phyloP scores from a whole-genome alignment of 1,140 invertebrate species.

The Cydia strobilella region DNA sequence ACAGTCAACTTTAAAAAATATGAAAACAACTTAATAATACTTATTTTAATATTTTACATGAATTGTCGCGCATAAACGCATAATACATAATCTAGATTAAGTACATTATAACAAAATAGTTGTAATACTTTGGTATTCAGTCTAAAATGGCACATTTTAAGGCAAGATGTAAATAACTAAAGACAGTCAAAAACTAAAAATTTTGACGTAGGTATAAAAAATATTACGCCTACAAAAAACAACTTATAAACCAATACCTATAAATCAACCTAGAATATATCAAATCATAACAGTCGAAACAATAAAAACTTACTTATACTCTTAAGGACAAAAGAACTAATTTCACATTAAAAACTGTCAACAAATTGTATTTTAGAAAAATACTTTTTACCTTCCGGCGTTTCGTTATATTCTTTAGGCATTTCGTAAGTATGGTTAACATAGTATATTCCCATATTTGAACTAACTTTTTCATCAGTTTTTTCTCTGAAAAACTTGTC shows the following conservation, averaged over 20 bases:
- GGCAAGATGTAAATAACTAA: constrained; percentile 8
- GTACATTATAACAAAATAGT: constrained; percentile 19
- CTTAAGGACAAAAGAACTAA: constrained; percentile 25
- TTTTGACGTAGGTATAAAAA: not conserved
- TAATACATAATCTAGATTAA: constrained; percentile 8
- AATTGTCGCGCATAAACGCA: too few relatives aligned
- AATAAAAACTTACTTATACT: not conserved
- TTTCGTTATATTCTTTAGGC: constrained; percentile 41
- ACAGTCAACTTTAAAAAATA: constrained; percentile 13
- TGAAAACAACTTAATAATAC: constrained; percentile 12
- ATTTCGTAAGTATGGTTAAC: constrained; percentile 31
- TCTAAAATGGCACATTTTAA: constrained; percentile 42
- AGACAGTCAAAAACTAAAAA: not conserved
- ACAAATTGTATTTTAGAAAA: constrained; percentile 63
- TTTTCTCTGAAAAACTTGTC: constrained; percentile 24
- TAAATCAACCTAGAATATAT: not conserved
- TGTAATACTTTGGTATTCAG: constrained; percentile 32
- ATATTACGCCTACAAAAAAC: not conserved
- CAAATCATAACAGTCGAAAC: constrained; percentile 21
- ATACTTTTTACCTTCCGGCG: constrained; percentile 64
- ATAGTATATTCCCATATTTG: constrained; percentile 41
- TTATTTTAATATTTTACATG: not conserved
- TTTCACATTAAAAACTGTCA: constrained; percentile 40
- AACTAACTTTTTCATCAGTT: constrained; percentile 39
- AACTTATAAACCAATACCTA: not conserved